Evolutionary conservation across 2,113 vertebrate genomes (phyloP).

Genomic region (Alethe castanea): DNA sequence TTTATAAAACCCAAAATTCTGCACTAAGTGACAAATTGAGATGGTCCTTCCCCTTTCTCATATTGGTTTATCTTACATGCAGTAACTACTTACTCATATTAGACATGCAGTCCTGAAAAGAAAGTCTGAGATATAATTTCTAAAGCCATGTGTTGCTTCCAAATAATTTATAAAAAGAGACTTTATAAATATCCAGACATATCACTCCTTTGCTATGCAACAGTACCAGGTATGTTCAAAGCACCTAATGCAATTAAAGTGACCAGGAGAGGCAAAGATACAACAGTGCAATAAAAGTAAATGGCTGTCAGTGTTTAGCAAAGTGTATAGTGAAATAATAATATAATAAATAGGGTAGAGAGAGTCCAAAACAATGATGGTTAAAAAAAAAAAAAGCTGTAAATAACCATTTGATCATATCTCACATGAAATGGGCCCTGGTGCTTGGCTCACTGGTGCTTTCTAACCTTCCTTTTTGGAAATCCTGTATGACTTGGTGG

Average conservation of each 20-base stretch:
- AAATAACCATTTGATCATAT: neutral
- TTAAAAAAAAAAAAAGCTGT: neutral
- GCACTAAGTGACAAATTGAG: neutral
- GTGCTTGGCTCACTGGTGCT: neutral
- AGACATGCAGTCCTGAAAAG: neutral
- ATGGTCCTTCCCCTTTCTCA: neutral
- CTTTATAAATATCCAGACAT: neutral
- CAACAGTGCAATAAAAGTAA: neutral
- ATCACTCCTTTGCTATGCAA: neutral
- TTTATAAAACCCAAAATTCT: neutral
- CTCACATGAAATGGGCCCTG: neutral
- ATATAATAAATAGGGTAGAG: neutral
- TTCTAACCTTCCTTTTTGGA: neutral
- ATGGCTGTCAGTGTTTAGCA: neutral
- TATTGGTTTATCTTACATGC: neutral
- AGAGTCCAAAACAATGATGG: neutral
- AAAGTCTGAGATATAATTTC: neutral
- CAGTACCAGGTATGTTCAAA: neutral
- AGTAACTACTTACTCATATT: neutral
- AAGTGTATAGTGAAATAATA: neutral
- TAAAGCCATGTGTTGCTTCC: neutral
- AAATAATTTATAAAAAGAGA: neutral
- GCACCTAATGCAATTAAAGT: neutral
- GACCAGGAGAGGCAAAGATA: neutral
- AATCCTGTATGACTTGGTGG: neutral